Percentiles rank a stretch among this genome's conserved stretches.
Conservation (phyloP, 2,888 invertebrate species). For the Microlaimidae sp. region DNA sequence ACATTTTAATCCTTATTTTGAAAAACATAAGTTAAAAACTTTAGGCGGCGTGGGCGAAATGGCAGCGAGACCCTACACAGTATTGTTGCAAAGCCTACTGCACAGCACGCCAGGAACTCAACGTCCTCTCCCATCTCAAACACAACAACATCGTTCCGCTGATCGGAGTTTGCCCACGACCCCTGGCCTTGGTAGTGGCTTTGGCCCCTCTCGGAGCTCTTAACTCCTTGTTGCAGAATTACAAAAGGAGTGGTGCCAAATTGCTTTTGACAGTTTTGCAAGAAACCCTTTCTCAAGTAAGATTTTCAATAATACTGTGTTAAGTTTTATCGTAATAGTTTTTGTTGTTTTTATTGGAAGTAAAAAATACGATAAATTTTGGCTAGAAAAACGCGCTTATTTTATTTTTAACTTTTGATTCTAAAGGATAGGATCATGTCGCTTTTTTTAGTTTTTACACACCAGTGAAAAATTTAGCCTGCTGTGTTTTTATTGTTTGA, state of each 20-base stretch:
- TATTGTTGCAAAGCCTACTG: conserved; percentile 89
- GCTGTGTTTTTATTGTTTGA: too few species aligned
- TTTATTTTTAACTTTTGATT: too few species aligned
- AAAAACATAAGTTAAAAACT: conserved; percentile 9
- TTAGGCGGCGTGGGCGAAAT: conserved; percentile 61
- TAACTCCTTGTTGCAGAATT: conserved; percentile 62
- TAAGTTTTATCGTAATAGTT: too few species aligned
- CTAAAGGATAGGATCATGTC: too few species aligned
- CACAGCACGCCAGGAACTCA: conserved; percentile 80
- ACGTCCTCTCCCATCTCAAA: conserved; percentile 61
- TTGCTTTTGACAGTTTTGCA: conserved; percentile 63
- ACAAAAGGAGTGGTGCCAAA: conserved; percentile 62
- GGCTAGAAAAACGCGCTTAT: too few species aligned
- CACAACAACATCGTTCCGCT: conserved; percentile 84
- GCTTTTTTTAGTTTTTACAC: too few species aligned
- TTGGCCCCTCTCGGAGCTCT: conserved; percentile 82
- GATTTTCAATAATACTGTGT: too few species aligned
- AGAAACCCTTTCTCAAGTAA: conserved; percentile 65
- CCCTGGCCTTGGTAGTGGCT: conserved; percentile 68
- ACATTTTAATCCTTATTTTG: too few species aligned
- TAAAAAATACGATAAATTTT: too few species aligned
- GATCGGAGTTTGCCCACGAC: conserved; percentile 70
- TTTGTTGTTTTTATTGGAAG: too few species aligned
- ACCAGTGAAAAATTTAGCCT: too few species aligned
- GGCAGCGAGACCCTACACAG: conserved; percentile 78